Conservation (phyloP, 2,888 invertebrate genomes). For the Heliothis peltigera region DNA sequence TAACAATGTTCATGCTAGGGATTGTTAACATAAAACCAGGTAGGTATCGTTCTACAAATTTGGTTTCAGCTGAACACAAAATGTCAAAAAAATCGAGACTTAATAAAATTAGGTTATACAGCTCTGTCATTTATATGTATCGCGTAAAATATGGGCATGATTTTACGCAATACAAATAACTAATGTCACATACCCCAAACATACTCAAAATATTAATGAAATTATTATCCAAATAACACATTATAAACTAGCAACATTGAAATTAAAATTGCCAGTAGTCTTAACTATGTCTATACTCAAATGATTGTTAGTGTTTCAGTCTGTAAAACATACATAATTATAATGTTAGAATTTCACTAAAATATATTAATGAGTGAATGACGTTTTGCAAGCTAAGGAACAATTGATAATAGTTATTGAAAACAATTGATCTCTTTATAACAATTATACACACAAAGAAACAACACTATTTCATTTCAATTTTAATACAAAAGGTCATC, state of each 20-base stretch:
- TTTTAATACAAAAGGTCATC: conserved; percentile 25
- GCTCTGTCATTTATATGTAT: conserved; percentile 20
- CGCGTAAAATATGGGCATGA: conserved; percentile 32
- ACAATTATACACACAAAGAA: conserved; percentile 32
- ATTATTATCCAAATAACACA: conserved; percentile 6
- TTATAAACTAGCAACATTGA: conserved; percentile 10
- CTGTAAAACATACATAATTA: conserved; percentile 70
- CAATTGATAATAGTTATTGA: conserved; percentile 4
- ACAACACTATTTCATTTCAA: conserved; percentile 10
- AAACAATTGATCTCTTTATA: no score
- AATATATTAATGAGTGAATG: conserved; percentile 34
- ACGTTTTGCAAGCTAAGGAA: conserved; percentile 22
- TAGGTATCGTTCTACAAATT: conserved; percentile 53
- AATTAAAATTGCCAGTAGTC: conserved; percentile 17
- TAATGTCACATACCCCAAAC: conserved; percentile 16
- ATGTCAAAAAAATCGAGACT: conserved; percentile 37
- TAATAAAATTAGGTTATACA: conserved; percentile 52
- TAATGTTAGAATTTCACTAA: conserved; percentile 50
- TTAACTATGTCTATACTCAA: conserved; percentile 47
- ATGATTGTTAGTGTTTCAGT: conserved; percentile 76
- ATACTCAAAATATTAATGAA: conserved; percentile 6
- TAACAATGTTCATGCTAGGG: conserved; percentile 66
- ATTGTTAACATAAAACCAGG: conserved; percentile 51
- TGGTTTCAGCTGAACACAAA: conserved; percentile 72
- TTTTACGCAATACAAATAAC: conserved; percentile 22